Percentiles rank a stretch among this genome's conserved stretches.
Conservation (phyloP, 2,113 vertebrate genomes). For the Girardinichthys multiradiatus region DNA sequence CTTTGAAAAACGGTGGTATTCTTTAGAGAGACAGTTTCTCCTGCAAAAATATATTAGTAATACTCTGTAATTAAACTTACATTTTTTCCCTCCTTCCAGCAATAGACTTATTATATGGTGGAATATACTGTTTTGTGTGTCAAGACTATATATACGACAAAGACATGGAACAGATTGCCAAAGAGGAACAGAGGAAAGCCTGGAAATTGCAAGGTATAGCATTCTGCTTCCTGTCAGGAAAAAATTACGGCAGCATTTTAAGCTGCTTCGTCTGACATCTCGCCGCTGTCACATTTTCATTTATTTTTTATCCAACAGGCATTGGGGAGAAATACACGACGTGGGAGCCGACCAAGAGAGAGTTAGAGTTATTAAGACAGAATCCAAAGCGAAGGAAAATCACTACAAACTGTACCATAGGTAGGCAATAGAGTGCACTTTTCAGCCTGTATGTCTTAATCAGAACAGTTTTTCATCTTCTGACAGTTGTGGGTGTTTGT, state of each 20-base stretch:
- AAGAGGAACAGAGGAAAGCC: conserved; percentile 98
- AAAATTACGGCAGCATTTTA: conserved; percentile 9
- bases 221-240: conserved; percentile 10
- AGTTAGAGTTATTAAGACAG: conserved; percentile 97
- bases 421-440: conserved; percentile 73
- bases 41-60: conserved; percentile 21
- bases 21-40: neutral
- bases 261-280: neutral
- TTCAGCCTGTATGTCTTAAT: conserved; percentile 22
- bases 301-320: conserved; percentile 76
- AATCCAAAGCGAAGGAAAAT: conserved; percentile 99
- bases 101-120: conserved; percentile 97
- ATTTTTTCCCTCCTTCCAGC: conserved; percentile 75
- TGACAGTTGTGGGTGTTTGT: conserved; percentile 17
- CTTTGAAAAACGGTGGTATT: neutral
- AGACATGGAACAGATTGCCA: conserved; percentile 99
- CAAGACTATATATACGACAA: conserved; percentile 99
- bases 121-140: conserved; percentile 99
- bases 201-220: conserved; percentile 97
- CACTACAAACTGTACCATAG: conserved; percentile 98
- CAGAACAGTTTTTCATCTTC: conserved; percentile 11
- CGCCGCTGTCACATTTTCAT: conserved; percentile 10
- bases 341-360: conserved; percentile 98
- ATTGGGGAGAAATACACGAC: conserved; percentile 98
- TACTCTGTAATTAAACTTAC: conserved; percentile 50